Evolutionary conservation across 2,888 invertebrate genomes (phyloP), one percentile per base, ranked within the genome.

Genomic region (Cantharis flavilabris): DNA sequence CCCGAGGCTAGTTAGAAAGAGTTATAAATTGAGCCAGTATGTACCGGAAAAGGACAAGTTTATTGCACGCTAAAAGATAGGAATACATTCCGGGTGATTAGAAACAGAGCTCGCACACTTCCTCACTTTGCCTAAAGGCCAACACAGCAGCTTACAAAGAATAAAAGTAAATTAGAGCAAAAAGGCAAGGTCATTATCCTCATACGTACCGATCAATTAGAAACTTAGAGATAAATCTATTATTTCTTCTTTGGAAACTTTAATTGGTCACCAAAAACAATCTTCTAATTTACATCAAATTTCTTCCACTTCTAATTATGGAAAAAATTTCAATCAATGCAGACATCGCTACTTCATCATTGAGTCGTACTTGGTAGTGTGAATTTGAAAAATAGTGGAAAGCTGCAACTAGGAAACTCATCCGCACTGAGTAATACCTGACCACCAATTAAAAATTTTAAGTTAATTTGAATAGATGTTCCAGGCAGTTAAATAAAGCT

Each of bases 111-210:
- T 81, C 83, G 83, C 83, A 82, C 83, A 84, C 85, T 84, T 84
- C 84, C 84, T 83, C 81, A 81, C 79, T 83, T 80, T 72, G 77
- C 80, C 79, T 74, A 49, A 75, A 75, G 80, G 84, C 83, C 79
- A 78, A 83, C 82, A 82, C 81, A 83, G 84, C 83, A 83, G 20
- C 26, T 67, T n/a, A 67, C 65, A 67, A 67, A 67, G 65, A 84
- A 83, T 82, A 81, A 76, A 79, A 80, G 80, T 79, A 83, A 86
- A 86, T 85, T 86, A 83, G 86, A 86, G 84, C 86, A 23, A 67
- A 67, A 67, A 67, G 49, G 20, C 65, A 86, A 86, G 86, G 86
- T 86, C 85, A 84, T 85, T 86, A 85, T 81, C 86, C 86, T 84
- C 83, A 16, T 72, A 74, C 72, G 70, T 74, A 79, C 74, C 69